phyloP scores from a whole-genome alignment of 1,140 invertebrate genomes.

The Caenorhabditis tropicalis region DNA sequence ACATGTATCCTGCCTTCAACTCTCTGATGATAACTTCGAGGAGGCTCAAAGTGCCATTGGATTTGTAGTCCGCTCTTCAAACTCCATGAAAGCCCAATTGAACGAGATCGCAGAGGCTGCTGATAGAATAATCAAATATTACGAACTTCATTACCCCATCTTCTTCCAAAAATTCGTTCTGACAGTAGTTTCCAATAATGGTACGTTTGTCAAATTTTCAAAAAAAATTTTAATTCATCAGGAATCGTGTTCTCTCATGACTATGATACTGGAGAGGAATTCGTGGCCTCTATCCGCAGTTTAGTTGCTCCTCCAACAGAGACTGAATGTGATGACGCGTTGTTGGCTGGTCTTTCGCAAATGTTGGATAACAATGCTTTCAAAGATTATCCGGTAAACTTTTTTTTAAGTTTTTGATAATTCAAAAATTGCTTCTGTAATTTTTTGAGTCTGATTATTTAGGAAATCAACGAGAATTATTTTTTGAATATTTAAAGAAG shows the following conservation, averaged over 20 bases:
- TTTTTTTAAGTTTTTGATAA: no score
- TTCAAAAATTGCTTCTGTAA: no score
- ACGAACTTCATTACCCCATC: background rate
- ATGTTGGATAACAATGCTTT: conserved; percentile 4
- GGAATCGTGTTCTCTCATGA: conserved; percentile 14
- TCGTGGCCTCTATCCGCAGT: background rate
- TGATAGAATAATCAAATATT: background rate
- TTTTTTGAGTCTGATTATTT: no score
- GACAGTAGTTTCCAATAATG: conserved; percentile 51
- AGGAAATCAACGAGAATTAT: no score
- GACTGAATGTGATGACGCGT: conserved; percentile 44
- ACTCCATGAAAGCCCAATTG: conserved; percentile 48
- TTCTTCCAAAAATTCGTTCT: conserved; percentile 38
- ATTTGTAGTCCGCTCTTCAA: conserved; percentile 49
- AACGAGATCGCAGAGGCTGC: background rate
- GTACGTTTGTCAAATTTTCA: background rate
- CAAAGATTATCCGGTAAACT: conserved; percentile 22
- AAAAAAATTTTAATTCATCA: background rate
- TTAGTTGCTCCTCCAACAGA: conserved; percentile 45
- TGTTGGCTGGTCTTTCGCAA: background rate
- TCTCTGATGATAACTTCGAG: conserved; percentile 32
- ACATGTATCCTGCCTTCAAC: conserved; percentile 26
- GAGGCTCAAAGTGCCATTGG: background rate
- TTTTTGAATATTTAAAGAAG: no score
- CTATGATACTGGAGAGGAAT: conserved; percentile 42